Percentiles rank a stretch among this genome's conserved stretches.
Evolutionary conservation across 2,888 invertebrate genomes (phyloP).

Genomic region (Amphipyra berbera): DNA sequence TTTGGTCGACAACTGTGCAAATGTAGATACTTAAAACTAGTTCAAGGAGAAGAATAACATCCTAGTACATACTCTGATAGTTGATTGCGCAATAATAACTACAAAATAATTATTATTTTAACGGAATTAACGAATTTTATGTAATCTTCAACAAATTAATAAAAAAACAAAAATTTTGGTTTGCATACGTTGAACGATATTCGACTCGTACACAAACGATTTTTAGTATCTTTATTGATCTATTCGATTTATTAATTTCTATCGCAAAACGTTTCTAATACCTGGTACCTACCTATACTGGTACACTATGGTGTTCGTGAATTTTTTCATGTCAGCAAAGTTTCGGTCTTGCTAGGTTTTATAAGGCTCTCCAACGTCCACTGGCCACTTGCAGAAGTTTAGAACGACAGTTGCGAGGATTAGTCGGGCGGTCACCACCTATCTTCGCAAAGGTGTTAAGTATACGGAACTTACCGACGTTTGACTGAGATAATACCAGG

Average conservation of each 20-base stretch:
- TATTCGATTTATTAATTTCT: no score
- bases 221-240: no score
- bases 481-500: conserved; percentile 11
- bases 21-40: neutral
- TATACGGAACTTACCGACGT: conserved; percentile 24
- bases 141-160: neutral
- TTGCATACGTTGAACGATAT: no score
- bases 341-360: conserved; percentile 29
- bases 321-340: conserved; percentile 35
- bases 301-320: conserved; percentile 4
- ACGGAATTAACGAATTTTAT: neutral
- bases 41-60: neutral
- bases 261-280: neutral
- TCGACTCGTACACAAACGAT: no score
- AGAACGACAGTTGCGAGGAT: conserved; percentile 40
- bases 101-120: neutral
- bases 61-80: neutral
- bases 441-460: conserved; percentile 23
- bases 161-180: no score
- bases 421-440: conserved; percentile 27
- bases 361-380: conserved; percentile 12
- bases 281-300: neutral
- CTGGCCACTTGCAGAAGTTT: conserved; percentile 36
- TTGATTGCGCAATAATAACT: conserved; percentile 4
- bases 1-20: conserved; percentile 1